Evolutionary conservation across 2,113 vertebrate species (phyloP), one percentile per base, ranked within the genome.

Genomic region (Arvicanthis niloticus): DNA sequence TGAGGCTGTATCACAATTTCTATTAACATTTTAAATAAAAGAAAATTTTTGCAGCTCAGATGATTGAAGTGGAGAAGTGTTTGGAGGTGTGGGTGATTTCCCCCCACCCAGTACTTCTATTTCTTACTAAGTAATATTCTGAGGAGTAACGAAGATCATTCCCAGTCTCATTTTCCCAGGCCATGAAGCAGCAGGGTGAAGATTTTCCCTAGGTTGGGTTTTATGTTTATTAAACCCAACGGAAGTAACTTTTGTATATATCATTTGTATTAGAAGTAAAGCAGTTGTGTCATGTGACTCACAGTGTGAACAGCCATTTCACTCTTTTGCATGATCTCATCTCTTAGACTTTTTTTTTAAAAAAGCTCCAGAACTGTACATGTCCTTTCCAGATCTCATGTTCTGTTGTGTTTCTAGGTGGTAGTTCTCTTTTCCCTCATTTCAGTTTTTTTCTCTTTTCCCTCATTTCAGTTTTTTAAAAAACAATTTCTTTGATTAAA

Each of bases 21-120:
- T 67, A 16, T 94, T 89, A 91, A 70, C 84, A 88, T 94, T 95
- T 93, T 95, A 93, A 88, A 85, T 22, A 90, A 34, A 89, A 70
- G 3, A 82, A 40, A 67, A 48, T 34, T 70, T 76, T 93, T 86
- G 1, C 72, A 68, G 88, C 19, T 17, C 17, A 53, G 45, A 72
- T 96, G 80, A 76, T 81, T 75, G 58, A 94, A 65, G 58, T 77
- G 37, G 6, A 51, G 29, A 58, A 67, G 73, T 77, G 68, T 91
- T 94, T 92, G 94, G 75, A 92, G 53, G 89, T 65, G 78, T 17
- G 13, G 85, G 84, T 91, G 15, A 68, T 92, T 92, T 91, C 89
- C 24, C 56, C 84, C 34, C 76, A 42, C 82, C 22, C 16, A 91
- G 12, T 2, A 16, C 67, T 92, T 53, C 80, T 88, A 21, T 72